These are phyloP conservation scores for Aethes cnicana DNA, from an alignment of 2,888 invertebrate species.

Conservation along the genomic window DNA sequence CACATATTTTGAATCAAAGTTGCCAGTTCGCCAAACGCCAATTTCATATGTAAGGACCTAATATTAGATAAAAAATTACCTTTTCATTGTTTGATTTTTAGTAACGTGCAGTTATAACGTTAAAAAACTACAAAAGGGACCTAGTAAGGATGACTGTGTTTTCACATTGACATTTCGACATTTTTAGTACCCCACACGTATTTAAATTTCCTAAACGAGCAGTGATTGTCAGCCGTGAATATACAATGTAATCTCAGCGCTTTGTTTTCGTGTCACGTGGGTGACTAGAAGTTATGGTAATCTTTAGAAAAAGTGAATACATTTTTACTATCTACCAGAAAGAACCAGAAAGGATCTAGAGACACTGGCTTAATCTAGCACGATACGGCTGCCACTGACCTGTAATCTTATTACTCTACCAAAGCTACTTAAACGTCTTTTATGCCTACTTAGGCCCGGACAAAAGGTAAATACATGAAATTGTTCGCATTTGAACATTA, in stretches of 20 bases:
- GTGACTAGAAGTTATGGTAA: background rate
- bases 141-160: too few species aligned
- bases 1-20: too few species aligned
- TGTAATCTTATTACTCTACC: conserved; percentile 18
- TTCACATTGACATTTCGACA: background rate
- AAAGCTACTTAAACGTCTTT: conserved; percentile 13
- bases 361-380: conserved; percentile 5
- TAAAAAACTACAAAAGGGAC: too few species aligned
- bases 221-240: conserved; percentile 1
- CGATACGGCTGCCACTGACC: conserved; percentile 12
- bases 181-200: background rate
- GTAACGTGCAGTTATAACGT: too few species aligned
- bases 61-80: too few species aligned
- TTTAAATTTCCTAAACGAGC: background rate
- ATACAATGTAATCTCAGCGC: conserved; percentile 3
- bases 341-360: background rate
- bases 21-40: too few species aligned
- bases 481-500: too few species aligned
- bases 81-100: too few species aligned
- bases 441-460: background rate
- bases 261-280: conserved; percentile 1
- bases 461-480: too few species aligned
- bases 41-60: too few species aligned
- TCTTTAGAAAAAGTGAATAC: conserved; percentile 1
- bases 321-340: background rate